Conservation (phyloP, 53 echinoderm and acorn worm species). For the Crossaster papposus region DNA sequence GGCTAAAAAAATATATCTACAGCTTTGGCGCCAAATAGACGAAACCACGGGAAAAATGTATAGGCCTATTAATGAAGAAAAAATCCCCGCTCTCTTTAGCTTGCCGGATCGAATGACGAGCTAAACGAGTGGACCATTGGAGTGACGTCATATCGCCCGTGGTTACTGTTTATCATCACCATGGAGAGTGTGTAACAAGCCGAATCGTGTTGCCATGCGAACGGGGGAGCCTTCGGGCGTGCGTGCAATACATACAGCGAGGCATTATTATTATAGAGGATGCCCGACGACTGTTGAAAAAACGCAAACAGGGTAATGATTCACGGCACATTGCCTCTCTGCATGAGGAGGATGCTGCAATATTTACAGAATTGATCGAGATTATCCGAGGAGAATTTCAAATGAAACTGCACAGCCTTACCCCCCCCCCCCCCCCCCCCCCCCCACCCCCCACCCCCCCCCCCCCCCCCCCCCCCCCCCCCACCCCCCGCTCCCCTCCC, state of each 20-base stretch:
- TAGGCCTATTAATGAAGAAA: not conserved
- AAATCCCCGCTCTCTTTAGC: not conserved
- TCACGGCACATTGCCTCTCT: too few relatives aligned
- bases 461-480: too few relatives aligned
- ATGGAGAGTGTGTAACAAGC: slow-evolving; percentile 10
- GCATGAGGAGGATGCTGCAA: too few relatives aligned
- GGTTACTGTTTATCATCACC: not conserved
- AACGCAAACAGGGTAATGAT: not conserved
- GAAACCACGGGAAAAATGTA: not conserved
- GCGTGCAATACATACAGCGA: not conserved
- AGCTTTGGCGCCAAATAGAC: too few relatives aligned
- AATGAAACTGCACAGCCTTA: too few relatives aligned
- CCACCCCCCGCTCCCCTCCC: too few relatives aligned
- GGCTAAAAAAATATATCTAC: too few relatives aligned
- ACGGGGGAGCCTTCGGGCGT: not conserved
- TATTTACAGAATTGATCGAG: too few relatives aligned
- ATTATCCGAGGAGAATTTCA: too few relatives aligned
- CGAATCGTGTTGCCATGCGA: not conserved
- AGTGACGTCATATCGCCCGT: not conserved
- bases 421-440: too few relatives aligned
- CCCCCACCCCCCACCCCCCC: too few relatives aligned
- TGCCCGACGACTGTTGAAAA: not conserved
- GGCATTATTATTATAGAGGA: not conserved
- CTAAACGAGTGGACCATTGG: not conserved
- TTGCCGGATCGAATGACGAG: not conserved